These are phyloP conservation scores for Ennomos erosarius DNA, from an alignment of 2,888 invertebrate species.

Conservation along the genomic window DNA sequence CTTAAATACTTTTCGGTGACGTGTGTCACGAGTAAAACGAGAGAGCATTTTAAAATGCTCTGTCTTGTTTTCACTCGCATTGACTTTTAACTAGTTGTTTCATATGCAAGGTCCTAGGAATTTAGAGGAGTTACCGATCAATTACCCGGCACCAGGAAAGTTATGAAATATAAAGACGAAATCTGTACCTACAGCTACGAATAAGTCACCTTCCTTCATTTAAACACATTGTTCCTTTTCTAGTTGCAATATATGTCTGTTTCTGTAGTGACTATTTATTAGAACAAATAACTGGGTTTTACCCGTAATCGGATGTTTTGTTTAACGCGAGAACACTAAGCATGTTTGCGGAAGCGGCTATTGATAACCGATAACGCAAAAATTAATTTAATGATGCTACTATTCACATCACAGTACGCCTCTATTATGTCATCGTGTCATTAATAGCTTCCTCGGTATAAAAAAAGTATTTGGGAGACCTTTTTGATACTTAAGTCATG, in stretches of 20 bases:
- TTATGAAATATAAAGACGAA: too few relatives aligned
- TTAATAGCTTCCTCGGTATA: conserved; percentile 16
- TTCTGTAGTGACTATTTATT: background rate
- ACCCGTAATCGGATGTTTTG: conserved; percentile 39
- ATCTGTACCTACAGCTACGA: too few relatives aligned
- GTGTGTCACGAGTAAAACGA: too few relatives aligned
- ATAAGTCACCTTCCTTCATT: background rate
- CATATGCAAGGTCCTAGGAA: too few relatives aligned
- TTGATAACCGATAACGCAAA: conserved; percentile 51
- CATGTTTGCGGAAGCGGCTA: conserved; percentile 43
- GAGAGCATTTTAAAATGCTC: too few relatives aligned
- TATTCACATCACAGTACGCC: conserved; percentile 11
- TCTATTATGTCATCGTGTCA: conserved; percentile 15
- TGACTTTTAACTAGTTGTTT: too few relatives aligned
- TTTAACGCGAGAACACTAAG: conserved; percentile 26
- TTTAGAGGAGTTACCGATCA: too few relatives aligned
- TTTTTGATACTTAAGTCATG: conserved; percentile 1
- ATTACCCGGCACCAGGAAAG: too few relatives aligned
- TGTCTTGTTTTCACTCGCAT: too few relatives aligned
- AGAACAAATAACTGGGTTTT: conserved; percentile 42
- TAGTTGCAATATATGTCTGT: background rate
- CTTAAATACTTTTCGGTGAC: too few relatives aligned
- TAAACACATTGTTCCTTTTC: background rate
- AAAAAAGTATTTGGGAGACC: background rate
- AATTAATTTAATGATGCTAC: conserved; percentile 32